phyloP scores from a whole-genome alignment of 1,140 invertebrate genomes.

The Diorhabda sublineata region DNA sequence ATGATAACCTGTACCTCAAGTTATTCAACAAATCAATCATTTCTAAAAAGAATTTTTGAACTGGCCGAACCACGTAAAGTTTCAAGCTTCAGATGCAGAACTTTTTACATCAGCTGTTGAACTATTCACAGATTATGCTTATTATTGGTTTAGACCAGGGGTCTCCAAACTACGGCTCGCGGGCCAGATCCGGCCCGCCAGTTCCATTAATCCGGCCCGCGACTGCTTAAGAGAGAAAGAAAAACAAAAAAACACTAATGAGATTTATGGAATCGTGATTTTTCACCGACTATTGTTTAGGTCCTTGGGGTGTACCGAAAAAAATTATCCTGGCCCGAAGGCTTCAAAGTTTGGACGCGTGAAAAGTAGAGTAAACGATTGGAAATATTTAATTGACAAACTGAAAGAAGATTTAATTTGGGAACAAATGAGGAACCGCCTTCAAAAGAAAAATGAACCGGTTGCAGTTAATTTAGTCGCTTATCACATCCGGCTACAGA shows the following conservation, averaged over 20 bases:
- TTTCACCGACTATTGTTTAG: no score
- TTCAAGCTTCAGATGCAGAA: constrained; percentile 17
- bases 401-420: constrained; percentile 32
- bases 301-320: no score
- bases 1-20: no score
- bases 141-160: constrained; percentile 31
- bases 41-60: constrained; percentile 35
- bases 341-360: constrained; percentile 17
- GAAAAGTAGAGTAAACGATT: constrained; percentile 21
- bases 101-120: constrained; percentile 32
- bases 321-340: no score
- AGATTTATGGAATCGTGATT: no score
- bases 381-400: constrained; percentile 5
- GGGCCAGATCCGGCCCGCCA: no score
- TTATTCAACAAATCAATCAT: constrained; percentile 7
- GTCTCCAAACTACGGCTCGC: no score
- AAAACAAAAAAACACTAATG: no score
- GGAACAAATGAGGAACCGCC: constrained; percentile 35
- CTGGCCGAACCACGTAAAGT: constrained; percentile 33
- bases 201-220: no score
- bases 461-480: constrained; percentile 20
- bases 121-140: constrained; percentile 35
- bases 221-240: no score
- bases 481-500: neutral
- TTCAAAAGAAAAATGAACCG: constrained; percentile 35